These are phyloP conservation scores for Dreissena rostriformis DNA, from an alignment of 1,140 invertebrate genomes.

Conservation along the genomic window DNA sequence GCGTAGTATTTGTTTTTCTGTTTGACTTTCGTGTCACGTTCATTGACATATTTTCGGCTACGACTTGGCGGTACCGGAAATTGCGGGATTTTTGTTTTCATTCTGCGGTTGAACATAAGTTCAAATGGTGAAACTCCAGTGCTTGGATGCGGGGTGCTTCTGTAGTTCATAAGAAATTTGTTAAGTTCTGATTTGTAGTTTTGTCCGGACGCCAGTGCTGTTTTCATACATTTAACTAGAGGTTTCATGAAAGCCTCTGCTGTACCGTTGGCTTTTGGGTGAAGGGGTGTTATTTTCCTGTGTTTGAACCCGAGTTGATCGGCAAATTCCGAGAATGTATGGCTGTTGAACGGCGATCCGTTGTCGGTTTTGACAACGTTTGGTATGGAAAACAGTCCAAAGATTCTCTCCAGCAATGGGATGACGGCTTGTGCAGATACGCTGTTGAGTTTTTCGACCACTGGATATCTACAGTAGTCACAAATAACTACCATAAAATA, in stretches of 20 bases:
- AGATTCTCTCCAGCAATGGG: constrained; percentile 47
- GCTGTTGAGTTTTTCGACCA: constrained; percentile 57
- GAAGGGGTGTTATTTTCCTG: constrained; percentile 2
- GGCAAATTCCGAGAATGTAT: constrained; percentile 27
- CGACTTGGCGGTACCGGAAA: no score
- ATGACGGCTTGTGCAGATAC: constrained; percentile 28
- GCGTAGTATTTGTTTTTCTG: constrained; percentile 8
- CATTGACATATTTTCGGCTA: no score
- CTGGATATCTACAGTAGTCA: constrained; percentile 68
- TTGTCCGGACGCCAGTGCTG: constrained; percentile 18
- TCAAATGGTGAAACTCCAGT: constrained; percentile 25
- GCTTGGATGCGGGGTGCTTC: constrained; percentile 2
- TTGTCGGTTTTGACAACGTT: constrained; percentile 62
- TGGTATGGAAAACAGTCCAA: constrained; percentile 54
- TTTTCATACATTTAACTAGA: constrained; percentile 49
- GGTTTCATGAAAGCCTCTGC: constrained; percentile 60
- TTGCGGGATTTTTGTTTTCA: background rate
- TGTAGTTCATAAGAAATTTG: constrained; percentile 19
- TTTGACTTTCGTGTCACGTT: background rate
- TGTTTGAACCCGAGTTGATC: constrained; percentile 37
- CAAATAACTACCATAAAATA: constrained; percentile 71
- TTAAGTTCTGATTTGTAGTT: constrained; percentile 55
- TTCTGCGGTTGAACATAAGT: constrained; percentile 17
- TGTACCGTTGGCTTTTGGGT: constrained; percentile 40
- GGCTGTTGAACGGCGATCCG: constrained; percentile 56